Conservation (phyloP, 2,888 invertebrate species). For the Kryphioiulus occultus region DNA sequence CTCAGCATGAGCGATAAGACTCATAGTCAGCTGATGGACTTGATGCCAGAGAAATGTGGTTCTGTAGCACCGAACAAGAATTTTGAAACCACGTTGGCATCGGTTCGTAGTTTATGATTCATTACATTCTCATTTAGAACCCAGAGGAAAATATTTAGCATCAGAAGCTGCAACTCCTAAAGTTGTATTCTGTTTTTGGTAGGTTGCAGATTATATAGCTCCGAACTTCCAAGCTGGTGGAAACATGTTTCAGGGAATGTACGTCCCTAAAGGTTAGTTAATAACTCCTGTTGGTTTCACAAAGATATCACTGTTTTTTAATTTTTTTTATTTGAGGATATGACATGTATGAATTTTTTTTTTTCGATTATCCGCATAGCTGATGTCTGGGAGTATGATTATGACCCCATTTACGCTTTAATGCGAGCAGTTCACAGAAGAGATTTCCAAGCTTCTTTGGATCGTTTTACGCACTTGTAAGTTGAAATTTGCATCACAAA, state of each 20-base stretch:
- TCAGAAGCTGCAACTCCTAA: neutral
- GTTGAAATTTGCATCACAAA: constrained; percentile 60
- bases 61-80: constrained; percentile 78
- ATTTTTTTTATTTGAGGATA: neutral
- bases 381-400: constrained; percentile 89
- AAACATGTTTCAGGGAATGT: constrained; percentile 79
- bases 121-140: too few relatives aligned
- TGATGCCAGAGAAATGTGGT: constrained; percentile 96
- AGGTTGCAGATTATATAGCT: constrained; percentile 85
- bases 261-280: constrained; percentile 71
- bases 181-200: constrained; percentile 49
- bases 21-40: constrained; percentile 91
- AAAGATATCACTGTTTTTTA: neutral
- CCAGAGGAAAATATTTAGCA: too few relatives aligned
- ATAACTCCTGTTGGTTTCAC: neutral
- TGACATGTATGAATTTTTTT: neutral
- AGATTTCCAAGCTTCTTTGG: constrained; percentile 94
- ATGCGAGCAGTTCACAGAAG: constrained; percentile 88
- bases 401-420: constrained; percentile 92
- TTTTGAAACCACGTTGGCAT: constrained; percentile 83
- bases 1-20: constrained; percentile 94
- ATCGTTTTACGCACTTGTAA: constrained; percentile 88
- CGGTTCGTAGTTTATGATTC: constrained; percentile 65
- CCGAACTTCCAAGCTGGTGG: constrained; percentile 85
- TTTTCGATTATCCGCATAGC: constrained; percentile 60